Evolutionary conservation across 2,888 invertebrate species (phyloP), one percentile per base, ranked within the genome.

Genomic region (Tridacna crocea): DNA sequence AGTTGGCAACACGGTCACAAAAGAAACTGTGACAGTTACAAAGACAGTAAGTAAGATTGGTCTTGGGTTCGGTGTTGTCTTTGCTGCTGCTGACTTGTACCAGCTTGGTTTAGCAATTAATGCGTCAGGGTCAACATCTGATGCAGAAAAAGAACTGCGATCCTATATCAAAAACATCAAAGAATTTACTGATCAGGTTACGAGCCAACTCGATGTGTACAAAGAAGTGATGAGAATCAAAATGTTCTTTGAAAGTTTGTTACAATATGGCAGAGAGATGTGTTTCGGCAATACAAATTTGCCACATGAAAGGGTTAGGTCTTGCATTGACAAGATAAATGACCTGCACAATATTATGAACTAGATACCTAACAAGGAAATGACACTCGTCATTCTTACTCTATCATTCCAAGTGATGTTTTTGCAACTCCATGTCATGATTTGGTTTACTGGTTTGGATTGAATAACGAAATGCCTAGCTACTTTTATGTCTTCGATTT

Each of bases 1-100:
- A 66, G 36, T 27, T 66, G 19, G 27, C 6, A 66, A 36, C 36
- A 19, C 66, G n/a, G n/a, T 66, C n/a, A 13, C 66, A 13, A 66
- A 46, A 46, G 66, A 66, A 22, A 36, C 46, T 19, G 36, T 46
- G 46, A 66, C n/a, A 15, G 46, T 66, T 46, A 66, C 66, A 6
- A 66, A 66, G 36, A 36, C 36, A n/a, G 66, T 66, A 17, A 36
- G 66, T 66, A 36, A 46, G n/a, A n/a, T 66, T 66, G 46, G 66
- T 46, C 66, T 66, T 6, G 46, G 46, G 4, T 46, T 66, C 3
- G 66, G 66, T 66, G 46, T 66, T 46, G 46, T 66, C 36, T 65
- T 65, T 65, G 65, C 66, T 46, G 66, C 66, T n/a, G 36, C 46
- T 66, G 66, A 66, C 36, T 27, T 66, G 19, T 66, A 66, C n/a